Conservation (phyloP, 2,797 vertebrate species). For the Hybognathus amarus region DNA sequence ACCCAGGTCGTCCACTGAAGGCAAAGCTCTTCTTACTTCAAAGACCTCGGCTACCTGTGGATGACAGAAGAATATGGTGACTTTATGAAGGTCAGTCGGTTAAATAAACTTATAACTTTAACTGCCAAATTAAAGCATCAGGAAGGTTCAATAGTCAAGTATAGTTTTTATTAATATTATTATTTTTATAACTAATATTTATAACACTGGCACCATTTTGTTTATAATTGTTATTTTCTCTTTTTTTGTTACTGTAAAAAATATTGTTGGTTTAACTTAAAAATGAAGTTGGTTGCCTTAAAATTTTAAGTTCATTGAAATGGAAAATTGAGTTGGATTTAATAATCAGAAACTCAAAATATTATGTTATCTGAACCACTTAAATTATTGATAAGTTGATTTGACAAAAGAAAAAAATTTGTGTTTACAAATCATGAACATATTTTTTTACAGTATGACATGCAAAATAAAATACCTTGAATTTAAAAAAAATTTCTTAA, state of each 20-base stretch:
- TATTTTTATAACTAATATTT: not conserved
- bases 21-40: not conserved
- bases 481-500: not conserved
- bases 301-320: too few relatives aligned
- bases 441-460: too few relatives aligned
- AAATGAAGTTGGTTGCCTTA: too few relatives aligned
- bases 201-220: not conserved
- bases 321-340: too few relatives aligned
- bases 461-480: too few relatives aligned
- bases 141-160: too few relatives aligned
- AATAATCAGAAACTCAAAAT: too few relatives aligned
- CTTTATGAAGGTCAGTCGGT: constrained; percentile 7
- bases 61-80: not conserved
- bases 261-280: too few relatives aligned
- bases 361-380: too few relatives aligned
- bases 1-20: constrained; percentile 13
- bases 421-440: too few relatives aligned
- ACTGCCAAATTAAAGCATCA: not conserved
- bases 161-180: not conserved
- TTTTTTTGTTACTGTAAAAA: not conserved
- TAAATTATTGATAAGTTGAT: too few relatives aligned
- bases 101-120: not conserved
- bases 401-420: too few relatives aligned
- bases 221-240: not conserved
- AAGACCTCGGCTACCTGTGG: constrained; percentile 13